Evolutionary conservation across 2,113 vertebrate genomes (phyloP).

Genomic region (Machaerirhynchus nigripectus): DNA sequence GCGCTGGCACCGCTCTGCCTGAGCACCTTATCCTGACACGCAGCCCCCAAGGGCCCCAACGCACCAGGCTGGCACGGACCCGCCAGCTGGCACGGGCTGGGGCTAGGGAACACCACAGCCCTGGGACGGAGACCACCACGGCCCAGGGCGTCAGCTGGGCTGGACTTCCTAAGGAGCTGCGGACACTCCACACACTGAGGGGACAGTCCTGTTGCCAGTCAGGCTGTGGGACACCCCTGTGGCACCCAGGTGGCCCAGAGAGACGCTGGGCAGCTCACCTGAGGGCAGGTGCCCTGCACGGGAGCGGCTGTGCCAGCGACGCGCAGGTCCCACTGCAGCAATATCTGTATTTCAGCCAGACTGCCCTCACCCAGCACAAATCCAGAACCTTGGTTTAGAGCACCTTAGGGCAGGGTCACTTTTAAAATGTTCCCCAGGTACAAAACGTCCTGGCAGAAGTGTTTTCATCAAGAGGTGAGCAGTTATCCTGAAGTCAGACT

Average conservation of each 20-base stretch:
- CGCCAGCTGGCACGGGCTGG: neutral
- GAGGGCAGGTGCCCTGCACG: rapidly evolving
- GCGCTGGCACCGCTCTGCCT: neutral
- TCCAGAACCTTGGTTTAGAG: neutral
- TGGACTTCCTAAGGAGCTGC: neutral
- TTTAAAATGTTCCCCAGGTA: neutral
- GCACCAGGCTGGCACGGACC: neutral
- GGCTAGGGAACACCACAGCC: neutral
- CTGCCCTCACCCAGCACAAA: neutral
- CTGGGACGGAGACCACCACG: neutral
- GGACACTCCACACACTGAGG: neutral
- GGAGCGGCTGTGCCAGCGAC: rapidly evolving
- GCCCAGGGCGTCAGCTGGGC: neutral
- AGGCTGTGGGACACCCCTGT: rapidly evolving
- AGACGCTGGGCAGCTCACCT: rapidly evolving
- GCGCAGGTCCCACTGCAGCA: neutral
- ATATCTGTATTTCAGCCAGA: neutral
- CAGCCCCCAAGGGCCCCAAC: rapidly evolving
- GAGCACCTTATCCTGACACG: neutral
- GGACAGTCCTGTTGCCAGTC: neutral
- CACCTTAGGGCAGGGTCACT: neutral
- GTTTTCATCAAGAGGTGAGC: neutral
- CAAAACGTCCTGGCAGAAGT: neutral
- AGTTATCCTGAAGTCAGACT: neutral
- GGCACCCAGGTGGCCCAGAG: neutral